Percentiles rank a stretch among this genome's conserved stretches.
phyloP scores from a whole-genome alignment of 2,888 invertebrate species.

The Troides aeacus region DNA sequence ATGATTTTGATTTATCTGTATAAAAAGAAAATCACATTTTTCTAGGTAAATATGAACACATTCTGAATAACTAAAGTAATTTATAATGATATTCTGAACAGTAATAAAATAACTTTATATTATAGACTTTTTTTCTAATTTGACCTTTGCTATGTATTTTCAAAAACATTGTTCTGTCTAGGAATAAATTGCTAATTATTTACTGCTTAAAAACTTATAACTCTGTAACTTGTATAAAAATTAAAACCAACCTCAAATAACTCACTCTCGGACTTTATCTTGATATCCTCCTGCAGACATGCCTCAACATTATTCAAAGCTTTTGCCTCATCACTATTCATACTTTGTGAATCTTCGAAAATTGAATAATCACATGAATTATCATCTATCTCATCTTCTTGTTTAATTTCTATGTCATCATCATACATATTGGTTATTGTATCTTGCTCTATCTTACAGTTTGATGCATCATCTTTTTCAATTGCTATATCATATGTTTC shows the following conservation, averaged over 20 bases:
- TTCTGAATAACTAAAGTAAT: neutral
- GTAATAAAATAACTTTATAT: too few species aligned
- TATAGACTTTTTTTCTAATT: too few species aligned
- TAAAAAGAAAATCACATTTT: constrained; percentile 24
- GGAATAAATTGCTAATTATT: too few species aligned
- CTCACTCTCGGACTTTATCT: constrained; percentile 50
- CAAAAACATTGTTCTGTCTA: neutral
- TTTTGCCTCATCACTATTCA: constrained; percentile 62
- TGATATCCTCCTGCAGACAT: constrained; percentile 58
- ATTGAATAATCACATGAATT: constrained; percentile 57
- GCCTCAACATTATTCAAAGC: constrained; percentile 66
- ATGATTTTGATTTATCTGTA: constrained; percentile 39
- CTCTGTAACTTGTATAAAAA: neutral
- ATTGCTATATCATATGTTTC: constrained; percentile 9
- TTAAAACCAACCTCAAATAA: constrained; percentile 43
- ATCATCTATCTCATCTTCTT: constrained; percentile 42
- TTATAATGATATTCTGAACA: neutral
- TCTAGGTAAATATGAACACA: neutral
- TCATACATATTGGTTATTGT: constrained; percentile 22
- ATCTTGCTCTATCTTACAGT: neutral
- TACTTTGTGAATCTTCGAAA: constrained; percentile 55
- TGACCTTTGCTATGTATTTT: too few species aligned
- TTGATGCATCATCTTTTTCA: constrained; percentile 8
- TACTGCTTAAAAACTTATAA: neutral
- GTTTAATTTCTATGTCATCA: constrained; percentile 44